These are phyloP conservation scores for Saiga tatarica DNA, from an alignment of 2,113 vertebrate species.

Conservation along the genomic window DNA sequence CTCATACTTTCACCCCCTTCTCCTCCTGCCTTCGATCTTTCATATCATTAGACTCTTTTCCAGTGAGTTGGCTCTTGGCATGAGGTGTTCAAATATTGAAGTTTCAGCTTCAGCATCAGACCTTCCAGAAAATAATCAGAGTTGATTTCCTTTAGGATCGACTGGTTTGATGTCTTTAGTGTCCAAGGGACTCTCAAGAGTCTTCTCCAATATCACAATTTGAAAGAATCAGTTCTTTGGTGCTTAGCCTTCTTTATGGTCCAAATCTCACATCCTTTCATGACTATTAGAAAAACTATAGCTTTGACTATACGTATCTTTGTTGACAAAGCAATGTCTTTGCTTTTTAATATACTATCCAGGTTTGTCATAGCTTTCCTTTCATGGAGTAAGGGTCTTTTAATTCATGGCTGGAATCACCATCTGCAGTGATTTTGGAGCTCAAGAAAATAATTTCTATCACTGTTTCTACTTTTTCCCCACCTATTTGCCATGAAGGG, in stretches of 20 bases:
- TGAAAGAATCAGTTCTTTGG: background rate
- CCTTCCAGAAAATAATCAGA: background rate
- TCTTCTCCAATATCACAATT: background rate
- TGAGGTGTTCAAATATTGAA: background rate
- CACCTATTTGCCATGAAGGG: background rate
- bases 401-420: background rate
- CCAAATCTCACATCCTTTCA: background rate
- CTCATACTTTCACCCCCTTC: background rate
- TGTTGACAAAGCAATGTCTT: background rate
- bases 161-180: background rate
- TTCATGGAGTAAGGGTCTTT: background rate
- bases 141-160: background rate
- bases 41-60: background rate
- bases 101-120: background rate
- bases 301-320: background rate
- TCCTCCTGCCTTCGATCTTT: background rate
- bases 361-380: background rate
- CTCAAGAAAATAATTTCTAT: background rate
- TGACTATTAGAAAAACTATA: background rate
- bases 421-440: background rate
- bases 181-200: background rate
- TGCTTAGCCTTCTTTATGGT: background rate
- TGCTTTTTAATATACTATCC: background rate
- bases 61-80: background rate
- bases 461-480: background rate